A percentile compares a stretch with the other conserved stretches of the same genome.
Evolutionary conservation across 2,797 vertebrate genomes (phyloP).

Genomic region (Enteromius mattozi): DNA sequence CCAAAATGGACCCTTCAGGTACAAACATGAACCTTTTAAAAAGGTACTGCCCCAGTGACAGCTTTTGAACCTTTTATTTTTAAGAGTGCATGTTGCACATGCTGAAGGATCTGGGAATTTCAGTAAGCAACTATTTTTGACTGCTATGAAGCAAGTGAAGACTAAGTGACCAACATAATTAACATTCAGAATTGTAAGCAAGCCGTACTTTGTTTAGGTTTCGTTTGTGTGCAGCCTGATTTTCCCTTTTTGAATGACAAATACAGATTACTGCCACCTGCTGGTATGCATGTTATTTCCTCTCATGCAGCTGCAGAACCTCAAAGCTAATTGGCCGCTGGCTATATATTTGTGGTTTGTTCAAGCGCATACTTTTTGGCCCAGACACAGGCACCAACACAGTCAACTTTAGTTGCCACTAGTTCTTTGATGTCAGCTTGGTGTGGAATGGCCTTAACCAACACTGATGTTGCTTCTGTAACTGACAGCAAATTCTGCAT

Average conservation of each 20-base stretch:
- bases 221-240: too few species aligned
- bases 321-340: neutral
- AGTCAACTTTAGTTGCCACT: neutral
- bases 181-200: neutral
- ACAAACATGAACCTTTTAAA: too few species aligned
- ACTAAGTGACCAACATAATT: too few species aligned
- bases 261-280: neutral
- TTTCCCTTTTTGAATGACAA: neutral
- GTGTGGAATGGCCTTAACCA: constrained; percentile 6
- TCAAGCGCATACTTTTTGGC: neutral
- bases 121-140: neutral
- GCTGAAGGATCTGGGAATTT: neutral
- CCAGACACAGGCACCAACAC: neutral
- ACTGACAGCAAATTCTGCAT: constrained; percentile 1
- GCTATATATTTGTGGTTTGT: neutral
- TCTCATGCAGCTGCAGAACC: neutral
- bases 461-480: neutral
- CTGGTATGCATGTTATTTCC: constrained; percentile 4
- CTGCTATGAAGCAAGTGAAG: neutral
- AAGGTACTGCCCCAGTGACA: too few species aligned
- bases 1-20: too few species aligned
- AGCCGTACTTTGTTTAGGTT: neutral
- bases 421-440: neutral
- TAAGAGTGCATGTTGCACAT: neutral
- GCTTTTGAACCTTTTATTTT: too few species aligned